phyloP scores from a whole-genome alignment of 2,888 invertebrate genomes.

The Eupeodes latifasciatus region DNA sequence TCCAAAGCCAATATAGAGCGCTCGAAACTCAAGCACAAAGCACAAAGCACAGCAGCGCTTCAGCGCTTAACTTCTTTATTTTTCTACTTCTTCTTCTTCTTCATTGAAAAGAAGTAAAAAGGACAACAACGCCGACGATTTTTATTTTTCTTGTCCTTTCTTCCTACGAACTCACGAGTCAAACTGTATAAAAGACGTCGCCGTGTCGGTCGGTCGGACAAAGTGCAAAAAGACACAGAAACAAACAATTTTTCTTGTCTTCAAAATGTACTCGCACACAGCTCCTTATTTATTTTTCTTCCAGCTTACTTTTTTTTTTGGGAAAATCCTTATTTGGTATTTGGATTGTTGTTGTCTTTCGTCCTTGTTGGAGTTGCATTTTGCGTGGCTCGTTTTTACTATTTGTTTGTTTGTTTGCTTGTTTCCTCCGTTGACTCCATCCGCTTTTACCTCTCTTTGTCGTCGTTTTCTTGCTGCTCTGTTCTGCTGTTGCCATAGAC shows the following conservation, averaged over 20 bases:
- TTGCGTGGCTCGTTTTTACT: constrained; percentile 5
- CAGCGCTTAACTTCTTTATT: constrained; percentile 1
- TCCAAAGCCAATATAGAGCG: constrained; percentile 51
- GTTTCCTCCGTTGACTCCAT: constrained; percentile 48
- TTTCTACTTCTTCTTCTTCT: neutral
- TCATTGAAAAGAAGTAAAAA: constrained; percentile 19
- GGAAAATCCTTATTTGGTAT: constrained; percentile 49
- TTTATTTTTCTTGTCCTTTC: neutral
- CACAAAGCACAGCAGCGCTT: constrained; percentile 48
- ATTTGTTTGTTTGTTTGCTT: constrained; percentile 6
- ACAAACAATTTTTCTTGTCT: constrained; percentile 54
- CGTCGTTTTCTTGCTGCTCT: neutral
- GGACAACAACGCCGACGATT: constrained; percentile 35
- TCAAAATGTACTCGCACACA: constrained; percentile 43
- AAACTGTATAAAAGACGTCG: constrained; percentile 48
- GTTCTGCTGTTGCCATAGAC: constrained; percentile 36
- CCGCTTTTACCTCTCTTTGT: constrained; percentile 37
- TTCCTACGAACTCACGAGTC: neutral
- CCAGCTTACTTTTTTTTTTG: constrained; percentile 30
- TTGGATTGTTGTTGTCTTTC: constrained; percentile 44
- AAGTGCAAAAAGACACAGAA: constrained; percentile 59
- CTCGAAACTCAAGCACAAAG: neutral
- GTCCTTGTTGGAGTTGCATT: constrained; percentile 52
- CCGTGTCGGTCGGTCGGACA: constrained; percentile 10
- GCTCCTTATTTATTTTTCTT: constrained; percentile 57